Evolutionary conservation across 2,113 vertebrate genomes (phyloP).

Genomic region (Brienomyrus brachyistius): DNA sequence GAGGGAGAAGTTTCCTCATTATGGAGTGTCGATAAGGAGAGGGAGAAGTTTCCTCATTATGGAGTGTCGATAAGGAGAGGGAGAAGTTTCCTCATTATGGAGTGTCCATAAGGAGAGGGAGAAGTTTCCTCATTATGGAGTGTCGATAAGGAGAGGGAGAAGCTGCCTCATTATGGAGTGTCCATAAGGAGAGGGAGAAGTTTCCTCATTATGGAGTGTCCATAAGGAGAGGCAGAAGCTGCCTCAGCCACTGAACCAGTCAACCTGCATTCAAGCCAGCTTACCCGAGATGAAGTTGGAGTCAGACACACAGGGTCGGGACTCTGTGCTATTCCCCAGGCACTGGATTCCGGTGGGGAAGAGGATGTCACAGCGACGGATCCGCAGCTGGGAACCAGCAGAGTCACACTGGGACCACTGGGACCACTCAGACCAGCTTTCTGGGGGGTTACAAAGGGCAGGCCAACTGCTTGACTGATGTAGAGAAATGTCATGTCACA

Average conservation of each 20-base stretch:
- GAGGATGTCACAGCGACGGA: constrained; percentile 76
- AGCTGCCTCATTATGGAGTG: no score
- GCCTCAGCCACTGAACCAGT: not conserved
- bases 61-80: no score
- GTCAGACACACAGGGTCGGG: constrained; percentile 65
- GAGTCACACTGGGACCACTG: constrained; percentile 82
- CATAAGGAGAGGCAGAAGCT: not conserved
- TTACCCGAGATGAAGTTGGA: constrained; percentile 91
- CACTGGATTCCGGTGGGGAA: constrained; percentile 89
- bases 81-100: no score
- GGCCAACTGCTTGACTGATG: not conserved
- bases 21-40: no score
- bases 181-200: not conserved
- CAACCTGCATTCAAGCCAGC: not conserved
- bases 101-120: no score
- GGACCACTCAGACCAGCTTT: constrained; percentile 82
- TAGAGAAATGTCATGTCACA: not conserved
- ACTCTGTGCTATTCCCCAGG: constrained; percentile 80
- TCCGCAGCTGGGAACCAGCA: constrained; percentile 66
- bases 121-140: no score
- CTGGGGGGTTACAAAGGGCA: constrained; percentile 50
- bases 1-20: not conserved
- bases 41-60: not conserved
- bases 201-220: not conserved
- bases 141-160: no score